Evolutionary conservation across 2,888 invertebrate species (phyloP), one percentile per base, ranked within the genome.

Genomic region (Linhomoeus sp.): DNA sequence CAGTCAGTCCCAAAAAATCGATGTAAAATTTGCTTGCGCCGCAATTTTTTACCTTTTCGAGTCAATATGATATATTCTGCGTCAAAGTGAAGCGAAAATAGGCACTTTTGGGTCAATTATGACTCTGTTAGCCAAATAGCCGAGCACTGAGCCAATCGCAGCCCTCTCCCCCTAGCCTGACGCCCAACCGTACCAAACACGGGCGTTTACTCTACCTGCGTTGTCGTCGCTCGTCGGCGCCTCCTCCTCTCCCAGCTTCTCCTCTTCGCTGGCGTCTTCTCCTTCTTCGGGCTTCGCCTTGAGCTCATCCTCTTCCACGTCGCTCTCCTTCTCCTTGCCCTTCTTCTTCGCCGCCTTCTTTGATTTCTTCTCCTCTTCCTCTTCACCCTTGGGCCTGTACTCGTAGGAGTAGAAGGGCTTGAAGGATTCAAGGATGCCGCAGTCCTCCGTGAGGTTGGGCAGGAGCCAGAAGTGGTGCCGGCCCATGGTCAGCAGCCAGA

Each of bases 391-490:
- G 24, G 46, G 51, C 38, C 43, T 49, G 38, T 58, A 56, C 41
- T 56, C 58, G 47, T 62, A 60, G 1, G 62, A 61, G 68, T 90
- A 92, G 0, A 90, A 72, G 2, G 97, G 97, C 81, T 87, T 86
- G 72, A 97, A 97, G 0, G 92, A 94, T 9, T 92, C 92, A 55
- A 94, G 80, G 74, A 99, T 88, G 45, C 97, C 92, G 26, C 94
- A 94, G 65, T 99, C 97, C 68, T 94, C 97, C 0, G 90, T 90
- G 40, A 99, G 73, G 71, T 99, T 99, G n/a, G 97, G 97, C 59
- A 99, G 75, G 53, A 99, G 75, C 94, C 97, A 97, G 54, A 99
- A 75, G 65, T 92, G 87, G 67, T 92, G 83, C 58, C 80, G 76
- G 5, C 92, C 84, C 50, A 84, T 72, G 0, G 88, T 84, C 19